Percentiles rank a stretch among this genome's conserved stretches.
Evolutionary conservation across 2,797 vertebrate species (phyloP).

Genomic region (Chaunax sp.): DNA sequence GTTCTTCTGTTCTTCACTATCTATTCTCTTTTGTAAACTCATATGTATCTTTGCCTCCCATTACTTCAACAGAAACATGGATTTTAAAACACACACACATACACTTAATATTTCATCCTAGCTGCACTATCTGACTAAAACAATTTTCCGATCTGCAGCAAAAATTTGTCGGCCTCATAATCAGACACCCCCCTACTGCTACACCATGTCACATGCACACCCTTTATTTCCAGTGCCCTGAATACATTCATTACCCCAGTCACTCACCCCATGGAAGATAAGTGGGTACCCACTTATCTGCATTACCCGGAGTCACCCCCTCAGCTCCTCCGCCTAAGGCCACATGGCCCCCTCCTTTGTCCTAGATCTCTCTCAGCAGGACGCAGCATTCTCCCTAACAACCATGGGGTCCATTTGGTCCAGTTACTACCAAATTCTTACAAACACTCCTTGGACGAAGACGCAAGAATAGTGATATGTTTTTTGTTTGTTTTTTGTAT

Average conservation of each 20-base stretch:
- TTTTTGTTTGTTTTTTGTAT: background rate
- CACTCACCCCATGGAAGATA: conserved; percentile 50
- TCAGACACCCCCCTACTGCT: conserved; percentile 11
- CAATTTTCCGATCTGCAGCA: background rate
- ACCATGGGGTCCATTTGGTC: conserved; percentile 71
- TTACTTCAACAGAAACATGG: conserved; percentile 9
- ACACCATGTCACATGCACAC: background rate
- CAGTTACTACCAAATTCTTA: conserved; percentile 58
- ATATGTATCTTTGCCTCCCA: background rate
- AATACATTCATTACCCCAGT: conserved; percentile 59
- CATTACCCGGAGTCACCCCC: conserved; percentile 61
- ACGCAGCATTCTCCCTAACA: conserved; percentile 68
- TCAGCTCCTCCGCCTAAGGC: conserved; percentile 46
- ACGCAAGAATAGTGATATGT: conserved; percentile 8
- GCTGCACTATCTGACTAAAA: conserved; percentile 16
- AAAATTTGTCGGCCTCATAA: conserved; percentile 11
- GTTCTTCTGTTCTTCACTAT: background rate
- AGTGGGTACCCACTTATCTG: conserved; percentile 67
- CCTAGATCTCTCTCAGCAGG: conserved; percentile 75
- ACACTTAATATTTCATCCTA: too few relatives aligned
- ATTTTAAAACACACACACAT: conserved; percentile 16
- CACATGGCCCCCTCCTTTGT: conserved; percentile 66
- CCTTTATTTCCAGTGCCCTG: conserved; percentile 58
- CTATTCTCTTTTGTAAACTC: too few relatives aligned
- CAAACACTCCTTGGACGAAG: conserved; percentile 41